Evolutionary conservation across 2,797 vertebrate genomes (phyloP).

Genomic region (Enteromius afrohamiltoni): DNA sequence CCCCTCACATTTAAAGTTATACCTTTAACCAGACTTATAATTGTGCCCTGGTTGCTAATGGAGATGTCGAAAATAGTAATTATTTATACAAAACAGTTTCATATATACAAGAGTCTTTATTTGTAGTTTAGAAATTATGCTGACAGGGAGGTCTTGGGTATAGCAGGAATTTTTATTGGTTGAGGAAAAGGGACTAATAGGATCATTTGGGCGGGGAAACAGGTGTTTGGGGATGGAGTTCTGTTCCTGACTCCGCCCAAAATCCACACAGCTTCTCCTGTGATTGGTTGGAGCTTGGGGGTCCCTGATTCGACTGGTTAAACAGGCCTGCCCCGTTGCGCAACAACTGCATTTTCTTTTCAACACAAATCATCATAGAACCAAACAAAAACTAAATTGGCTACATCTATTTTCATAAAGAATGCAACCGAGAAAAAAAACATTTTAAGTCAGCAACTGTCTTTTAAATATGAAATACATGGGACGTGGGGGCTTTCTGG

Average conservation of each 20-base stretch:
- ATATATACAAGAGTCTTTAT: constrained; percentile 92
- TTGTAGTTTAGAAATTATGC: constrained; percentile 84
- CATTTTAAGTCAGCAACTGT: constrained; percentile 42
- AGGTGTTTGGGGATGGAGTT: constrained; percentile 67
- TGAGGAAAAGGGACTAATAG: constrained; percentile 64
- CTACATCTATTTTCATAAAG: constrained; percentile 56
- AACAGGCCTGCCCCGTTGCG: constrained; percentile 67
- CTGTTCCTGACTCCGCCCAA: constrained; percentile 71
- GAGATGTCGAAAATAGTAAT: constrained; percentile 99
- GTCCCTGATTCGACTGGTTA: constrained; percentile 76
- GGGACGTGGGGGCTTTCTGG: constrained; percentile 17
- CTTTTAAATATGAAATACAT: constrained; percentile 30
- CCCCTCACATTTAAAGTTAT: constrained; percentile 82
- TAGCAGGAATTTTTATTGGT: constrained; percentile 67
- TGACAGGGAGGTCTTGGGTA: constrained; percentile 70
- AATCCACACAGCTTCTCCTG: constrained; percentile 71
- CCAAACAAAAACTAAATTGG: constrained; percentile 60
- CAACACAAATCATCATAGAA: constrained; percentile 65
- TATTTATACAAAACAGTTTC: constrained; percentile 99
- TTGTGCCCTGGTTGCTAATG: constrained; percentile 92
- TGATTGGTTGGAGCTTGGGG: constrained; percentile 69
- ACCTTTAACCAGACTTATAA: constrained; percentile 84
- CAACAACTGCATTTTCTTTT: constrained; percentile 61
- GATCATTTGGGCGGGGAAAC: constrained; percentile 63
- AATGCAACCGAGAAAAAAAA: constrained; percentile 55